Conservation (phyloP, 2,113 vertebrate species). For the Odobenus rosmarus region DNA sequence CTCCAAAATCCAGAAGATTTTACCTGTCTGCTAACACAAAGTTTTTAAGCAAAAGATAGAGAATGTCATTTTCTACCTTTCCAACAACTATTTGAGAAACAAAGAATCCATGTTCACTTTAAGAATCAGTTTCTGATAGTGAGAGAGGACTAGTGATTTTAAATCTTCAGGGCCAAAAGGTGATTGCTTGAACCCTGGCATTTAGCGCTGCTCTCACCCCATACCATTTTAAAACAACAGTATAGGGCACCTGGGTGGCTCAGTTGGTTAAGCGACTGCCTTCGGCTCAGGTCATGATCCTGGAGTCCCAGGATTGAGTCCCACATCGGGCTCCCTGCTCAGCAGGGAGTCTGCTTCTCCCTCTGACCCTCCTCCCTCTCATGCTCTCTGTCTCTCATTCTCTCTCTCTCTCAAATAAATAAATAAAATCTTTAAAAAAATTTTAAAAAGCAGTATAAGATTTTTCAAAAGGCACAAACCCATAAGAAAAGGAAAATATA, state of each 20-base stretch:
- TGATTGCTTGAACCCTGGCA: not conserved
- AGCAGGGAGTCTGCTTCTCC: no score
- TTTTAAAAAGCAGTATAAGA: not conserved
- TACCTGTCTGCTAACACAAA: not conserved
- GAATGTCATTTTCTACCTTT: not conserved
- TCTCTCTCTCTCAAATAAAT: no score
- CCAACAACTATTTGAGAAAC: not conserved
- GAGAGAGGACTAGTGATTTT: not conserved
- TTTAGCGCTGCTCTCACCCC: not conserved
- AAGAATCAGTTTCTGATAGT: not conserved
- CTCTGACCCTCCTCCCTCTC: no score
- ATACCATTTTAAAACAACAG: not conserved
- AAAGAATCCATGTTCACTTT: not conserved
- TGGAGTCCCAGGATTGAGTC: no score
- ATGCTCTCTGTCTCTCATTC: no score
- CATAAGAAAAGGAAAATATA: not conserved
- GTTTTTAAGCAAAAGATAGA: not conserved
- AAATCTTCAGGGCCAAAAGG: not conserved
- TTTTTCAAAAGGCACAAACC: conserved; percentile 10
- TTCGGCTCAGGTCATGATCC: no score
- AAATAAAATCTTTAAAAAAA: no score
- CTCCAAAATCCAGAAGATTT: not conserved
- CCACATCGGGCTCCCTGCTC: no score
- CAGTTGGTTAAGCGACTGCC: no score
- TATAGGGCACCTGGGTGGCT: no score